Base-by-base conservation (phyloP, 2,797 vertebrate genomes). In the Melanogrammus aeglefinus region DNA sequence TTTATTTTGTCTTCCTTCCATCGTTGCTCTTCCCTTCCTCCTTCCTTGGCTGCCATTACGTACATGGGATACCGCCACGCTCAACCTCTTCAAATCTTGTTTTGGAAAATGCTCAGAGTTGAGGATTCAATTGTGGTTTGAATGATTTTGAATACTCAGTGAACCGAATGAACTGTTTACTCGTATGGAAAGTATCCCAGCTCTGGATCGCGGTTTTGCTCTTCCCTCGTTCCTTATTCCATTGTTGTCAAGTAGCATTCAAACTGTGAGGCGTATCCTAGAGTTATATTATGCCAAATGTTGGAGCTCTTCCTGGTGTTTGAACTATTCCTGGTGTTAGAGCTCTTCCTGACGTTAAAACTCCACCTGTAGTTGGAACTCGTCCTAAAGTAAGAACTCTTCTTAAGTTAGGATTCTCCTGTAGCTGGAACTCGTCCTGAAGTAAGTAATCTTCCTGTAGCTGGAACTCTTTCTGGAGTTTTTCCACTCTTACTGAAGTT, bases 121-220 rank as follows among this genome's bases (percentile, higher is more conserved):
- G 57, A 24, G 57, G 57, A 24, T 8, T 63, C 7, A 1, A 24
- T 24, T 63, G n/a, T 63, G 57, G 21, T 63, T 63, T 63, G 57
- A 75, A 71, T 9, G 1, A 36, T 77, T 72, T 63, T 78, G 80
- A 75, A 88, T 85, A 75, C 77, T 84, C 78, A 21, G 81, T 70
- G 75, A 72, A 80, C 38, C 24, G 75, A 29, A 83, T 80, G 76
- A 85, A 84, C 80, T 51, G 81, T 73, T 79, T 70, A 9, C 8
- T 21, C 21, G 21, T n/a, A 63, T n/a, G 57, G 57, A 63, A 24
- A 63, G 57, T n/a, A 24, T 24, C 57, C n/a, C 7, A 2, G n/a
- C 57, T 63, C 57, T 63, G 16, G 16, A 21, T 57, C 18, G 57
- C n/a, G 6, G 57, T 63, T 63, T 63, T 63, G n/a, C 57, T 63